phyloP scores from a whole-genome alignment of 2,113 vertebrate genomes.

The Hylia prasina region DNA sequence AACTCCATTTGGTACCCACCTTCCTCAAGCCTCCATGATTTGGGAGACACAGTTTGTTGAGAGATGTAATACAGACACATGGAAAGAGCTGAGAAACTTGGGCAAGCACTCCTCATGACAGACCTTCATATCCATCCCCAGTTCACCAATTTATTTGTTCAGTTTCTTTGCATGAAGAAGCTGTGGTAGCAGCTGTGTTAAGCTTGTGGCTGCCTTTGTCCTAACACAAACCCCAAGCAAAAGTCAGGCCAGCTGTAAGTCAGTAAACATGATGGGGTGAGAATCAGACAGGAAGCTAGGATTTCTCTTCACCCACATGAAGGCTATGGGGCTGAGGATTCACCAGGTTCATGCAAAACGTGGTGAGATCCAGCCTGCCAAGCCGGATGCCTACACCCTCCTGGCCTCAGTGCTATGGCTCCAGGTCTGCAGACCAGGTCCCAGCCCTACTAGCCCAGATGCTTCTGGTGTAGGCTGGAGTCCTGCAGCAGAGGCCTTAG shows the following conservation, averaged over 20 bases:
- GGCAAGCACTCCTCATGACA: not conserved
- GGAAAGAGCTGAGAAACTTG: not conserved
- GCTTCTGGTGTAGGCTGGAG: not conserved
- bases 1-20: not conserved
- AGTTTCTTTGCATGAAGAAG: not conserved
- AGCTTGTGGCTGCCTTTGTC: not conserved
- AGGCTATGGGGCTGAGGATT: not conserved
- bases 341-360: not conserved
- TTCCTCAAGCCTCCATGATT: not conserved
- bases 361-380: not conserved
- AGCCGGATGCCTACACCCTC: not conserved
- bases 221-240: not conserved
- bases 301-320: not conserved
- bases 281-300: not conserved
- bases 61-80: not conserved
- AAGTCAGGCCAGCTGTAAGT: not conserved
- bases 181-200: not conserved
- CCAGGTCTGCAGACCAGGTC: not conserved
- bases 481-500: not conserved
- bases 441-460: not conserved
- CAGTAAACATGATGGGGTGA: not conserved
- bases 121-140: not conserved
- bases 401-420: accelerated
- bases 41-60: not conserved
- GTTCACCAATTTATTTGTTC: not conserved